Conservation (phyloP, 2,888 invertebrate genomes). For the Hylaea fasciaria region DNA sequence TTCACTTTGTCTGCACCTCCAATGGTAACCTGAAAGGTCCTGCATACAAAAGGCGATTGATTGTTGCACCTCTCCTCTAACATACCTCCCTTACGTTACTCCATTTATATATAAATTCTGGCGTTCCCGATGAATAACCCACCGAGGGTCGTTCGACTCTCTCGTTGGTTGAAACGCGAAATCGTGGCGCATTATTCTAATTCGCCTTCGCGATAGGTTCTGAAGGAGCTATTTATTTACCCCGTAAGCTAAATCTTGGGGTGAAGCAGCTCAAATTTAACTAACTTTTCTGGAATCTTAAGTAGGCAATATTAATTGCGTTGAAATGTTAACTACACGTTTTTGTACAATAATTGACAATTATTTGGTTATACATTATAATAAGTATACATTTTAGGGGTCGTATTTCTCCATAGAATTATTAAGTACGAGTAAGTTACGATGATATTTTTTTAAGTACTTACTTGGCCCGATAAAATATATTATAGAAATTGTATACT, state of each 20-base stretch:
- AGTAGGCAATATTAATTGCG: neutral
- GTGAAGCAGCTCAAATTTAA: slow-evolving; percentile 30
- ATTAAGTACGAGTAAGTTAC: too few relatives aligned
- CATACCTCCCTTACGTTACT: slow-evolving; percentile 65
- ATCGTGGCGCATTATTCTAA: slow-evolving; percentile 84
- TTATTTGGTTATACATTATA: too few relatives aligned
- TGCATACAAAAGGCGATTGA: slow-evolving; percentile 46
- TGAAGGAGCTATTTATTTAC: slow-evolving; percentile 82
- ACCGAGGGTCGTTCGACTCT: slow-evolving; percentile 77
- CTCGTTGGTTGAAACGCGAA: slow-evolving; percentile 83
- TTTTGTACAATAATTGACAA: too few relatives aligned
- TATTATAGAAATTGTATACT: slow-evolving; percentile 16
- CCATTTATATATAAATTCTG: slow-evolving; percentile 80
- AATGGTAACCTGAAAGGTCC: neutral
- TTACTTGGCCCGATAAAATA: too few relatives aligned
- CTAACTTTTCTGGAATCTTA: slow-evolving; percentile 8
- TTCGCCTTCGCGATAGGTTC: slow-evolving; percentile 81
- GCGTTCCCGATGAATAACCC: slow-evolving; percentile 78
- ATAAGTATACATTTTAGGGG: too few relatives aligned
- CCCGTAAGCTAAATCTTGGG: slow-evolving; percentile 66
- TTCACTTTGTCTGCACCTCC: too few relatives aligned
- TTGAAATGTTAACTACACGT: too few relatives aligned
- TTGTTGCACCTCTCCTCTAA: slow-evolving; percentile 50
- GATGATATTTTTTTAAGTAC: too few relatives aligned
- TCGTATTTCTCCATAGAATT: too few relatives aligned